Base-by-base conservation (phyloP, 2,113 vertebrate genomes). In the Lichenostomus cassidix region DNA sequence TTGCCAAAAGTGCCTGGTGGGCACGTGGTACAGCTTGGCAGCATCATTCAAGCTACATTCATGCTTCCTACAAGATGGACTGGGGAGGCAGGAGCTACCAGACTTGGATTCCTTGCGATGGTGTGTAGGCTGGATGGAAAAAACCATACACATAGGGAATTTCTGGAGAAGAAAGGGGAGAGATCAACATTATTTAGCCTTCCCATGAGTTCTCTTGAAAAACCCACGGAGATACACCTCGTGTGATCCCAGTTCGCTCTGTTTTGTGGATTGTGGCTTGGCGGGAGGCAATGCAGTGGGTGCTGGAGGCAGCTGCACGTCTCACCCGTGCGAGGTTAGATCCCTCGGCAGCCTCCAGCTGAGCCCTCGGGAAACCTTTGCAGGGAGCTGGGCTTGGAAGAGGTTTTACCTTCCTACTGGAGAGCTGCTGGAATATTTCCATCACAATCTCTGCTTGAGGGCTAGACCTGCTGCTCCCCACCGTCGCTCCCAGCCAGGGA, bases 201-300 rank as follows among this genome's bases (percentile, higher is more conserved):
- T 64, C 49, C 28, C 20, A 68, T 56, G 90, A 59, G 28, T 60
- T 86, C 25, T 11, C 41, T 87, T 64, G 58, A 76, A 93, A 96
- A 92, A 70, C 21, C 53, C 39, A 12, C 0, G 0, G 64, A 78
- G 44, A 63, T 22, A 29, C 0, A 2, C 18, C 41, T 63, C 0
- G 0, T 80, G 56, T 23, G 33, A 86, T 52, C 47, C 37, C 35
- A 31, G 18, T n/a, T 39, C 13, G 16, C 37, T 49, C 31, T 89
- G 62, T 50, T 37, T n/a, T 58, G 50, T 68, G 83, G 59, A 53
- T 39, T 84, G 85, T 2, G 8, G 70, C 50, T 89, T 69, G 81
- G 87, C 4, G 0, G 65, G 53, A 91, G 67, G 46, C 29, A 6
- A 49, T 0, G 22, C 23, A 35, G 53, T 2, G 9, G 55, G 59